Evolutionary conservation across 2,888 invertebrate genomes (phyloP), one percentile per base, ranked within the genome.

Genomic region (Dasysyrphus albostriatus): DNA sequence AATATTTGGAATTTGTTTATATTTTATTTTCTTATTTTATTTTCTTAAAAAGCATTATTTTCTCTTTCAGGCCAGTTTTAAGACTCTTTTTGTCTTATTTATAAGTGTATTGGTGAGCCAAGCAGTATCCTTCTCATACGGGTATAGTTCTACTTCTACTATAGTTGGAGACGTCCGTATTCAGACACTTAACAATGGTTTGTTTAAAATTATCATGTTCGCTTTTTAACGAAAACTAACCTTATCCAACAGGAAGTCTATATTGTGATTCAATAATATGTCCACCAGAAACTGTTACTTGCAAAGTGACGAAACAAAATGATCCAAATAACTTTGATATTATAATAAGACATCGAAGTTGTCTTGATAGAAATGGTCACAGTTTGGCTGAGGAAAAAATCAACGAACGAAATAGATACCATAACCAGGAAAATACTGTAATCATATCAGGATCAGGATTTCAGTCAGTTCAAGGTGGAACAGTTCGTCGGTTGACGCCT

Each of bases 251-350:
- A 85, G 85, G 85, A 0, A 42, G 9, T 0, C 0, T 85, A 5
- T 51, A 85, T 37, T 85, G 85, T n/a, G 85, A 85, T 42, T 72
- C 73, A 1, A 7, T 85, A 49, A 63, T 70, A 29, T 85, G 85
- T 58, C 85, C 77, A 6, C 10, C 10, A 8, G 42, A 19, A 10
- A 10, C 75, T 24, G 10, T 0, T 49, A 3, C 16, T 5, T 85
- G 85, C 32, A 63, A 32, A 14, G 85, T 85, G 0, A 74, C 49
- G 24, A 82, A 82, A 61, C 47, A 32, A 3, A 85, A 77, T 61
- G 63, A 77, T 51, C 82, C 67, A 44, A 49, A 74, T 10, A 47
- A 85, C 39, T 63, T 63, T 61, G 16, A 42, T 16, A 12, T 63
- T 44, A 61, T 82, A 12, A 1, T 78, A 4, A 69, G 61, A 24